Evolutionary conservation across 2,888 invertebrate genomes (phyloP), one percentile per base, ranked within the genome.

Genomic region (Macrosoma leucophasiata): DNA sequence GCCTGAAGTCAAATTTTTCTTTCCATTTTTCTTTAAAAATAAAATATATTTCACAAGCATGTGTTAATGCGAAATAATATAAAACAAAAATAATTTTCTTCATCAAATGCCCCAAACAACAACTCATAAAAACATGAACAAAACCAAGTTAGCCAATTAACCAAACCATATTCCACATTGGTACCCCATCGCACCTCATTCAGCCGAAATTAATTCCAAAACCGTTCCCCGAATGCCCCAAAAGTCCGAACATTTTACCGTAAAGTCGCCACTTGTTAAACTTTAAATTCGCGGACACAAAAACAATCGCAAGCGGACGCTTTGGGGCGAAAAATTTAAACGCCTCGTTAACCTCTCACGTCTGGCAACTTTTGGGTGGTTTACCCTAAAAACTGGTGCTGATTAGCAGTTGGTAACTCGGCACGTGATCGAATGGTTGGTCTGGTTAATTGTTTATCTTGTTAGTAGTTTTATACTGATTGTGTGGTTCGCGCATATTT

Each of bases 331-430:
- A 52, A 48, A 48, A 44, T 43, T 39, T 46, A 39, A 34, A 35
- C 38, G 46, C 33, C 46, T 51, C 46, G 52, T 47, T 51, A 51
- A 33, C 31, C 41, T 23, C 34, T 31, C 35, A 32, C 38, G 41
- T 37, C 31, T 30, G 13, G 8, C 25, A 33, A 38, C 37, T 38
- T 38, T 38, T 17, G 37, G 33, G 29, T 17, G 17, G n/a, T n/a
- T n/a, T n/a, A n/a, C n/a, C n/a, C n/a, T n/a, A n/a, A n/a, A n/a
- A n/a, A n/a, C n/a, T n/a, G n/a, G n/a, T n/a, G n/a, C n/a, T n/a
- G n/a, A n/a, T n/a, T n/a, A n/a, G n/a, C n/a, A n/a, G n/a, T n/a
- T n/a, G n/a, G n/a, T n/a, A n/a, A n/a, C n/a, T n/a, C n/a, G n/a
- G n/a, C n/a, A n/a, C n/a, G n/a, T n/a, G n/a, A n/a, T n/a, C n/a